Base-by-base conservation (phyloP, 2,797 vertebrate species). In the Potorous gilbertii region DNA sequence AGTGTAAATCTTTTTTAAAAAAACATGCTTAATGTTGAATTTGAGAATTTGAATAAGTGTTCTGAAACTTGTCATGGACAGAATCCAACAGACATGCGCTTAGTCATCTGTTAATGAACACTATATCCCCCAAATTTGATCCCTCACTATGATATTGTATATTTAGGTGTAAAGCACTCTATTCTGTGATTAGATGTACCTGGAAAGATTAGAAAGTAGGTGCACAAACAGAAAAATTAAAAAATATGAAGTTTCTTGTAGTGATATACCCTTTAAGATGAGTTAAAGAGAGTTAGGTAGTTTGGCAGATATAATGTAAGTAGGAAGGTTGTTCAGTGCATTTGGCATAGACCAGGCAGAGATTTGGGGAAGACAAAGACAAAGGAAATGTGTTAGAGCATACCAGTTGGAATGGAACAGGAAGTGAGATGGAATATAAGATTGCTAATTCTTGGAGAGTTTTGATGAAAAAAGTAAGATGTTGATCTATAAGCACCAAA, bases 1-100 rank as follows among this genome's bases (percentile, higher is more conserved):
- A 55, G 91, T 94, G 92, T 95, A 92, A 94, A 96, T 95, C 91
- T 96, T 95, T 97, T 56, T 96, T 94, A 95, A 4, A 31, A 40
- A 96, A 96, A 95, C 6, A 59, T 55, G 34, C 74, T n/a, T 62
- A 95, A 94, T 14, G 55, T n/a, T 90, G 91, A 93, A 2, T 93
- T 46, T 34, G 52, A 29, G 91, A 95, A 89, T 96, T 94, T 91
- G 95, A 91, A 92, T 90, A 92, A 92, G 89, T 56, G 5, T 50
- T 46, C 55, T 55, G 95, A 93, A 4, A 11, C 59, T 94, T 56
- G 55, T 95, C 40, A 95, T 21, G 91, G 28, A 9, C 46, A 1
- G 4, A 0, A 91, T 90, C 52, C 56, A 95, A 97, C 56, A 89
- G 52, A 55, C 90, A 96, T 96, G 54, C 62, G 90, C 56, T 27